Conservation (phyloP, 2,888 invertebrate species). For the Rhimphoctona megacephalus region DNA sequence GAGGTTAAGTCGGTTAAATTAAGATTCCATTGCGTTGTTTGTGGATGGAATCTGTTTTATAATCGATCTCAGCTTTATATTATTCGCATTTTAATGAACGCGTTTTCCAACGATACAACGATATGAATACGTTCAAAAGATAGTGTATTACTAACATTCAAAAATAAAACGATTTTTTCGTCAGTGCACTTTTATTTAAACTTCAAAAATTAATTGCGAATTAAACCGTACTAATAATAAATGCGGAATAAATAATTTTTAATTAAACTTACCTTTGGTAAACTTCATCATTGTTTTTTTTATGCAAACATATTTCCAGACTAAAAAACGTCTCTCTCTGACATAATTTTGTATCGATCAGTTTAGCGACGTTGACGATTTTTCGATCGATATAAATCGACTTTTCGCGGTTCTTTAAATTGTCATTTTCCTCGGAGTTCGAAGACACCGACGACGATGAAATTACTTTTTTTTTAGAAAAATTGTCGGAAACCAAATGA, state of each 20-base stretch:
- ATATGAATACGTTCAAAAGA: too few relatives aligned
- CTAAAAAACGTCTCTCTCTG: slow-evolving; percentile 76
- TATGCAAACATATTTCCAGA: slow-evolving; percentile 75
- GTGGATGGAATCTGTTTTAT: too few relatives aligned
- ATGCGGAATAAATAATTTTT: neutral
- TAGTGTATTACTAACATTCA: too few relatives aligned
- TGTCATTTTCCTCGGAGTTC: neutral
- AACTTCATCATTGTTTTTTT: slow-evolving; percentile 60
- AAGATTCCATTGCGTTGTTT: too few relatives aligned
- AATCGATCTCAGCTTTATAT: too few relatives aligned
- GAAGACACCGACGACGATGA: neutral
- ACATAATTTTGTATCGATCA: slow-evolving; percentile 69
- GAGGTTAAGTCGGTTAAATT: too few relatives aligned
- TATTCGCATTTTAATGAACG: too few relatives aligned
- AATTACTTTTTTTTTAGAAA: slow-evolving; percentile 28
- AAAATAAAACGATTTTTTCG: too few relatives aligned
- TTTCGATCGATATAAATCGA: neutral
- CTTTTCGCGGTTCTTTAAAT: neutral
- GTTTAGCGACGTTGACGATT: slow-evolving; percentile 50
- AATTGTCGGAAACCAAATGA: neutral
- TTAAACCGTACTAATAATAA: neutral
- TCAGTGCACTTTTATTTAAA: too few relatives aligned
- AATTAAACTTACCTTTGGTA: slow-evolving; percentile 75
- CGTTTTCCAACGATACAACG: too few relatives aligned
- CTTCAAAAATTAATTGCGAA: too few relatives aligned